Conservation (phyloP, 2,888 invertebrate genomes). For the Monopis laevigella region DNA sequence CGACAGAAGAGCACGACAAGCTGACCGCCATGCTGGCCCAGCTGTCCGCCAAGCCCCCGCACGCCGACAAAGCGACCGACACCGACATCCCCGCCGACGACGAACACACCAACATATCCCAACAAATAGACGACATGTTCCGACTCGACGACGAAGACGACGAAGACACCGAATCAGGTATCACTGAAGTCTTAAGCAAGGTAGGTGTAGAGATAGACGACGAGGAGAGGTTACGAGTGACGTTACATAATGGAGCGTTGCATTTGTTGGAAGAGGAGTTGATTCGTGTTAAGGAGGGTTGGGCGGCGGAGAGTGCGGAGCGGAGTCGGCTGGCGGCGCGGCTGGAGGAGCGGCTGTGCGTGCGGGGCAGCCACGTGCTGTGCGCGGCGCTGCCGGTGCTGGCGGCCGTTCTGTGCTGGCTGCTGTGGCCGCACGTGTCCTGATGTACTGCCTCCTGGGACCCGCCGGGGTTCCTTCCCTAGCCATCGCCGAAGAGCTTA, state of each 20-base stretch:
- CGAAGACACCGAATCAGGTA: constrained; percentile 47
- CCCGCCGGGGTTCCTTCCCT: constrained; percentile 52
- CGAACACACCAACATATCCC: constrained; percentile 37
- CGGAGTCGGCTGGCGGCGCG: constrained; percentile 69
- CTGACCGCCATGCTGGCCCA: constrained; percentile 49
- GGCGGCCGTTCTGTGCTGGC: constrained; percentile 67
- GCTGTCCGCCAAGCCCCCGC: constrained; percentile 23
- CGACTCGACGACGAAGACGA: constrained; percentile 48
- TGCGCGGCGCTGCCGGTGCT: constrained; percentile 68
- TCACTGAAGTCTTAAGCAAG: constrained; percentile 35
- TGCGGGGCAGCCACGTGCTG: constrained; percentile 70
- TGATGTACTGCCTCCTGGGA: constrained; percentile 71
- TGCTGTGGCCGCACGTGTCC: constrained; percentile 68
- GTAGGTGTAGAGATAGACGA: constrained; percentile 40
- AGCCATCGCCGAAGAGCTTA: too few relatives aligned
- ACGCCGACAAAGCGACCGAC: constrained; percentile 16
- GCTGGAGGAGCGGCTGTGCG: constrained; percentile 64
- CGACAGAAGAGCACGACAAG: constrained; percentile 65
- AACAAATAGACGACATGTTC: constrained; percentile 59
- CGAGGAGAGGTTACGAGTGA: constrained; percentile 34
- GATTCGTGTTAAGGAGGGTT: constrained; percentile 76
- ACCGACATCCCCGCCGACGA: constrained; percentile 30
- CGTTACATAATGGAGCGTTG: constrained; percentile 62
- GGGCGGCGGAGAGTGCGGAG: constrained; percentile 72
- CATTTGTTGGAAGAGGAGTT: constrained; percentile 77